Evolutionary conservation across 2,888 invertebrate genomes (phyloP).

Genomic region (Tryphoninae sp.): DNA sequence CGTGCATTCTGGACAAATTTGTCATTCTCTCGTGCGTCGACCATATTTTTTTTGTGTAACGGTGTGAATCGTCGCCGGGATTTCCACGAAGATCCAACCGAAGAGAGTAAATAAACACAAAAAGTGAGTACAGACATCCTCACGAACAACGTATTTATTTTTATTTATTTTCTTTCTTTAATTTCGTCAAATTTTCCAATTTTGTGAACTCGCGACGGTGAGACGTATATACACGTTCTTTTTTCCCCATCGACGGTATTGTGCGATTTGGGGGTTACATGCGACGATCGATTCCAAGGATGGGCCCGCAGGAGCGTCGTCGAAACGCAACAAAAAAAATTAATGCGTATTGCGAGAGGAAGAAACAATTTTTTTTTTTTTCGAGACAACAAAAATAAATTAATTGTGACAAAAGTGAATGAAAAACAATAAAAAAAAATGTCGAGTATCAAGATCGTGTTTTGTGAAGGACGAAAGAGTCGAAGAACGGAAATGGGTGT

Average conservation of each 20-base stretch:
- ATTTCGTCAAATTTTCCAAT: neutral
- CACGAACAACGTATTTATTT: neutral
- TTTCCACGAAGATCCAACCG: constrained; percentile 36
- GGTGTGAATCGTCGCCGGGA: constrained; percentile 35
- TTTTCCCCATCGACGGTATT: neutral
- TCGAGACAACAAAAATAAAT: neutral
- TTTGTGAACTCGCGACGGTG: neutral
- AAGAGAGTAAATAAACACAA: constrained; percentile 31
- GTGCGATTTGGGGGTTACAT: constrained; percentile 18
- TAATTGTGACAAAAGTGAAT: too few species aligned
- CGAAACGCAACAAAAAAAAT: neutral
- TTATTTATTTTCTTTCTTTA: neutral
- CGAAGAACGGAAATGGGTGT: too few species aligned
- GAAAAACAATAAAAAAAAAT: too few species aligned
- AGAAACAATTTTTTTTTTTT: neutral
- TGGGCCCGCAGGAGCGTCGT: constrained; percentile 20
- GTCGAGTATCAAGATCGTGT: too few species aligned
- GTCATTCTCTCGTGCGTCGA: neutral
- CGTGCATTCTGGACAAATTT: neutral
- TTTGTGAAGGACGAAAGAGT: too few species aligned
- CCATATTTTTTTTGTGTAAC: neutral
- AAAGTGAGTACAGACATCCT: neutral
- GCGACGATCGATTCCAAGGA: constrained; percentile 48
- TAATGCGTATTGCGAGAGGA: neutral
- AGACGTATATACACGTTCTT: neutral